Evolutionary conservation across 2,797 vertebrate species (phyloP), one percentile per base, ranked within the genome.

Genomic region (Microtus obscurus): DNA sequence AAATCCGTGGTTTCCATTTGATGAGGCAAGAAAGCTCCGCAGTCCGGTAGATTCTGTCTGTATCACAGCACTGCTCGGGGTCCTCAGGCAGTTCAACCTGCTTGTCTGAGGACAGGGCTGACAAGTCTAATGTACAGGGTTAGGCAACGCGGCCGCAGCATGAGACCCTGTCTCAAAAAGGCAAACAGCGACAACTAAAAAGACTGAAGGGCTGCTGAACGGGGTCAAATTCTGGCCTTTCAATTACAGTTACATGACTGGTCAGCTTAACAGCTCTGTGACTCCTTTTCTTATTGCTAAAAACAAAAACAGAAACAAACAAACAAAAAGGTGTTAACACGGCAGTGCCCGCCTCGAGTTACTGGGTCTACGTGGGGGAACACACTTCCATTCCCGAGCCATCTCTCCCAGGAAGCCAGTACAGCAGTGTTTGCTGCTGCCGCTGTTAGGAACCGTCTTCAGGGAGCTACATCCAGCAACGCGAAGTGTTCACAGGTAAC

Each of bases 241-340:
- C 37, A 92, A 79, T 93, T 89, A 86, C 16, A 69, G 77, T 71
- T 83, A 27, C 51, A 5, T 63, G 87, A 88, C 27, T 61, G 67
- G 73, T 5, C 48, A 90, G 13, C 37, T 88, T 65, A 93, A 86
- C 45, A n/a, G 67, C 48, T 96, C 51, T 40, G 6, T 53, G 59
- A 13, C 43, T 89, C 7, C 31, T n/a, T 91, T 79, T 82, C 37
- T 92, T 77, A 31, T 76, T 95, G 63, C 92, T 27, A 73, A 88
- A 67, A 79, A 37, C 10, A 48, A 71, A 0, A 85, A 25, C 45
- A 37, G 21, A 59, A 82, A 14, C 10, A 67, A 67, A 13, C 5
- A 67, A 45, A n/a, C 7, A 83, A 12, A 74, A 92, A 40, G 37
- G 51, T 69, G 48, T 27, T 79, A 53, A 48, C 74, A 61, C 23